These are phyloP conservation scores for Oxyteleia sp. DNA, from an alignment of 2,888 invertebrate species.

Conservation along the genomic window DNA sequence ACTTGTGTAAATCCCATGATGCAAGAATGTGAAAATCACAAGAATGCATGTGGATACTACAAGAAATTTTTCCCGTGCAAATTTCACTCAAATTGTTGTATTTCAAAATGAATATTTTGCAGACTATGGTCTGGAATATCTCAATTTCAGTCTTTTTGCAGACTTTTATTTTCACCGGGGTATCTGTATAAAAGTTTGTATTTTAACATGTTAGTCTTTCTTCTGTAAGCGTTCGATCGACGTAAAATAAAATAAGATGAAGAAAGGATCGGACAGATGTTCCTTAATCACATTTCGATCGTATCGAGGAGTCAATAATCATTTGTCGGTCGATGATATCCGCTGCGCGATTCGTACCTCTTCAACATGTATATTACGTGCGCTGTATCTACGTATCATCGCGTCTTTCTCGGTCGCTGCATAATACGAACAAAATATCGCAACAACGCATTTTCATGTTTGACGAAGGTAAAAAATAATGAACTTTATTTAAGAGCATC, in stretches of 20 bases:
- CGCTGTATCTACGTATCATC: constrained; percentile 50
- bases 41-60: too few species aligned
- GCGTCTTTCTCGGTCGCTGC: constrained; percentile 10
- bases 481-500: constrained; percentile 54
- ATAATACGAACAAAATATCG: constrained; percentile 27
- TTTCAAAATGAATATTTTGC: too few species aligned
- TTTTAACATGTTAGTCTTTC: constrained; percentile 24
- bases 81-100: too few species aligned
- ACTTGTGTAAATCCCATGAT: too few species aligned
- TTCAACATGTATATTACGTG: constrained; percentile 53
- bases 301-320: constrained; percentile 60
- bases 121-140: too few species aligned
- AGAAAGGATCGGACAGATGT: constrained; percentile 49
- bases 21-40: too few species aligned
- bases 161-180: too few species aligned
- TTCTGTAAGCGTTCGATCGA: constrained; percentile 8
- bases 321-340: constrained; percentile 64
- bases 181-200: too few species aligned
- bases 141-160: too few species aligned
- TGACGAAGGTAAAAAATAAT: constrained; percentile 48
- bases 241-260: constrained; percentile 30
- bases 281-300: constrained; percentile 21
- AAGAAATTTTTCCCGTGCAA: too few species aligned
- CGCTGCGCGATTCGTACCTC: constrained; percentile 40
- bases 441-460: constrained; percentile 43